Conservation (phyloP, 2,113 vertebrate genomes). For the Platichthys stellatus region DNA sequence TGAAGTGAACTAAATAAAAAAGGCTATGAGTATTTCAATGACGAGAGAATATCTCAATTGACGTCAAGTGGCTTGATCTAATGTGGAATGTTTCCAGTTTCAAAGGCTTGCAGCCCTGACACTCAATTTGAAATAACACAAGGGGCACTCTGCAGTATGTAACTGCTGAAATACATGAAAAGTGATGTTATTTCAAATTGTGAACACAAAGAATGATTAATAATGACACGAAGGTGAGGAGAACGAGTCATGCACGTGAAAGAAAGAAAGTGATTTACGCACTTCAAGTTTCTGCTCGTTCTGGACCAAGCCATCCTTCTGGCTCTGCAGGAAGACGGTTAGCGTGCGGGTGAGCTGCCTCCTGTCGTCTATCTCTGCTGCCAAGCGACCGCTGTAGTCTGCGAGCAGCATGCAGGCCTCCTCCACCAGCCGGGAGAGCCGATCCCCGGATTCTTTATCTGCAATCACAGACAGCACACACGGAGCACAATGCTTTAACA, state of each 20-base stretch:
- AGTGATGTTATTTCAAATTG: slow-evolving; percentile 12
- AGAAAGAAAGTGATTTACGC: slow-evolving; percentile 84
- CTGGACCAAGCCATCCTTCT: slow-evolving; percentile 95
- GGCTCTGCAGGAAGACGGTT: slow-evolving; percentile 93
- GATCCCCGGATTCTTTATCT: slow-evolving; percentile 84
- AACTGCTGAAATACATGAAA: slow-evolving; percentile 22
- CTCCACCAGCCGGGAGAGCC: slow-evolving; percentile 84
- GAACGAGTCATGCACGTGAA: slow-evolving; percentile 12
- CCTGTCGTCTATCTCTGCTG: slow-evolving; percentile 97
- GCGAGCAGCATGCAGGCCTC: slow-evolving; percentile 98
- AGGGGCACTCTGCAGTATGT: not conserved
- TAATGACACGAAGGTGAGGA: slow-evolving; percentile 2
- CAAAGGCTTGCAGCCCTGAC: not conserved
- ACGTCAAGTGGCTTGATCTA: not conserved
- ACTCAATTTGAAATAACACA: not conserved
- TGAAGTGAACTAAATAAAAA: slow-evolving; percentile 8
- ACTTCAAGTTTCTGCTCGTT: slow-evolving; percentile 99
- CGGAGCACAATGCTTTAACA: not conserved
- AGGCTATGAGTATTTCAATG: not conserved
- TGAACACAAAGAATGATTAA: not conserved
- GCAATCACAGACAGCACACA: slow-evolving; percentile 62
- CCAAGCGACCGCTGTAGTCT: slow-evolving; percentile 98
- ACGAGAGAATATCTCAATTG: not conserved
- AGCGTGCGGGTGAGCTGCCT: slow-evolving; percentile 95
- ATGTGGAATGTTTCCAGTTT: not conserved